A percentile compares a stretch with the other conserved stretches of the same genome.
Evolutionary conservation across 2,113 vertebrate species (phyloP).

Genomic region (Myrmecobius fasciatus): DNA sequence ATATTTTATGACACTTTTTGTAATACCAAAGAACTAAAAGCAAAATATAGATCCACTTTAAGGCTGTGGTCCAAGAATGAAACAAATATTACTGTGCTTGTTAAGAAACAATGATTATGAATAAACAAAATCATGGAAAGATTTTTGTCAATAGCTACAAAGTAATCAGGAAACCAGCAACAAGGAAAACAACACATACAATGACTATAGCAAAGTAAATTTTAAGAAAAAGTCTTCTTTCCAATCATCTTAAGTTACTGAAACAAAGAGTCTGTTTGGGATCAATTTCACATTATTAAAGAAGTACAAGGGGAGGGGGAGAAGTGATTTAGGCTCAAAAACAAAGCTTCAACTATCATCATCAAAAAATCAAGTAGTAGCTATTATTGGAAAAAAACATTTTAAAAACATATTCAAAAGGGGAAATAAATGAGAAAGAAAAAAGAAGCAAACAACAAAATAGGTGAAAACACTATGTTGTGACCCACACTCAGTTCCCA

Average conservation of each 20-base stretch:
- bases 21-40: not conserved
- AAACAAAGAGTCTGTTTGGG: not conserved
- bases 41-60: not conserved
- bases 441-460: too few species aligned
- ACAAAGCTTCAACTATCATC: constrained; percentile 29
- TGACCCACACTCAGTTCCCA: too few species aligned
- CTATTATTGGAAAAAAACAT: constrained; percentile 39
- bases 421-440: too few species aligned
- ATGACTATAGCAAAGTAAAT: not conserved
- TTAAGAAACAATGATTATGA: not conserved
- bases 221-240: not conserved
- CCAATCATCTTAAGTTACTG: constrained; percentile 15
- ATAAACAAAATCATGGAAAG: not conserved
- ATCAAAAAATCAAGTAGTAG: not conserved
- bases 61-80: not conserved
- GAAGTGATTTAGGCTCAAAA: constrained; percentile 26
- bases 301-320: constrained; percentile 32
- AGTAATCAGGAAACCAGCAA: not conserved
- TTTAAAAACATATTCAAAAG: too few species aligned
- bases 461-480: too few species aligned
- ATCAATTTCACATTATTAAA: constrained; percentile 38
- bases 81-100: not conserved
- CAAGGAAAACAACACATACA: not conserved
- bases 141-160: not conserved
- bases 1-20: not conserved